Conservation (phyloP, 2,888 invertebrate genomes). For the Pyrochroa serraticornis region DNA sequence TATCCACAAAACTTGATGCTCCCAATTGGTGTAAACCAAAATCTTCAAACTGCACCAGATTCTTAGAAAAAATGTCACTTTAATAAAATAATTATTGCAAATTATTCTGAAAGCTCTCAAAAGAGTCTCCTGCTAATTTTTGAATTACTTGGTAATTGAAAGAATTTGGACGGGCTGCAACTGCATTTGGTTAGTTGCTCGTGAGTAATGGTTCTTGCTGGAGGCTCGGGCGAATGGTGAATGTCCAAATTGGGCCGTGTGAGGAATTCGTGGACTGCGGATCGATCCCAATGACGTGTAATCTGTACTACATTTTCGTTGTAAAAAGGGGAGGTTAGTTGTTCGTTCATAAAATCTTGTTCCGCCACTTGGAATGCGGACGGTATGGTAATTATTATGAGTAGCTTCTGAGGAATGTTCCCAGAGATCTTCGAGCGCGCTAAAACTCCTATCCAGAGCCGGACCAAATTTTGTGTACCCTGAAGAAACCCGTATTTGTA, state of each 20-base stretch:
- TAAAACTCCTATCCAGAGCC: constrained; percentile 1
- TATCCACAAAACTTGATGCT: too few relatives aligned
- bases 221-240: background rate
- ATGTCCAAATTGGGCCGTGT: background rate
- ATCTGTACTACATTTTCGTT: background rate
- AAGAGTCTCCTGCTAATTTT: too few relatives aligned
- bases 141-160: background rate
- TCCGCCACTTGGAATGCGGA: constrained; percentile 31
- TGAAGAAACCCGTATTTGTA: background rate
- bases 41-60: too few relatives aligned
- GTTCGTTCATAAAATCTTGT: constrained; percentile 29
- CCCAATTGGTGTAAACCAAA: too few relatives aligned
- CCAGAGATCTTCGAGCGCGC: constrained; percentile 22
- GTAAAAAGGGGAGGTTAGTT: constrained; percentile 12
- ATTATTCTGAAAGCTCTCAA: too few relatives aligned
- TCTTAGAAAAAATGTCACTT: too few relatives aligned
- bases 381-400: constrained; percentile 34
- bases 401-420: constrained; percentile 36
- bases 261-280: background rate
- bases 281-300: background rate
- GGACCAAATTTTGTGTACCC: background rate
- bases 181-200: background rate
- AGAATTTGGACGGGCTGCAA: background rate
- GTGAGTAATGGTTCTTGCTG: background rate
- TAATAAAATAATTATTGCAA: too few relatives aligned